Evolutionary conservation across 2,888 invertebrate genomes (phyloP), one percentile per base, ranked within the genome.

Genomic region (Alloplasta piceator): DNA sequence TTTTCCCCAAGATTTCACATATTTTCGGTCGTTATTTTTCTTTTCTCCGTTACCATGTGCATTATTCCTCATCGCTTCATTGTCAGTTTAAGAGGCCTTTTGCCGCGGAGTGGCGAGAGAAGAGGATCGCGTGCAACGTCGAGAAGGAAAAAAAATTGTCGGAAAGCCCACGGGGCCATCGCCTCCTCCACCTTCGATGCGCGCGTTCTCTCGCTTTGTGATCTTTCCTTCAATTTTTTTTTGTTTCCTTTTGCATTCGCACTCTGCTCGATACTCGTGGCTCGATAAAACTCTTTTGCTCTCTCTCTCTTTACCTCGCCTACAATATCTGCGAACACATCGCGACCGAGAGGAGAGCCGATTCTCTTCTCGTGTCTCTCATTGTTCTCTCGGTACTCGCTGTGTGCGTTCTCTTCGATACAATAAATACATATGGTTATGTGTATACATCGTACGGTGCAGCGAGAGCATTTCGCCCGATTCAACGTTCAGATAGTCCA

Each of bases 191-290:
- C 43, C 71, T 50, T 26, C 7, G 36, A 72, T 12, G 10, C 10
- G n/a, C 60, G 76, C 66, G 66, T 39, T 12, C 63, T 64, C 64
- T 70, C 73, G 73, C 68, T 74, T 60, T 60, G 55, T 70, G 52
- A 76, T 78, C 56, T 77, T 55, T 70, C 16, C 12, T 16, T 39
- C 26, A 26, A 26, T 26, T 48, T 12, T 26, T 41, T 58, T 14
- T 72, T 26, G 41, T 56, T 73, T 61, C 38, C 63, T 73, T 64
- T 73, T 52, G 41, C 60, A 60, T 77, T 81, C 70, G 81, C 81
- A 74, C 77, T 78, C 70, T 52, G 66, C 72, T 70, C 77, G 81
- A 81, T 81, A 77, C 77, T 81, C 81, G 70, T 60, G 74, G 60
- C 60, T 60, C 77, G 77, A 77, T 77, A 81, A 77, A 80, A 78